phyloP scores from a whole-genome alignment of 2,888 invertebrate genomes.

The Drosophila tripunctata region DNA sequence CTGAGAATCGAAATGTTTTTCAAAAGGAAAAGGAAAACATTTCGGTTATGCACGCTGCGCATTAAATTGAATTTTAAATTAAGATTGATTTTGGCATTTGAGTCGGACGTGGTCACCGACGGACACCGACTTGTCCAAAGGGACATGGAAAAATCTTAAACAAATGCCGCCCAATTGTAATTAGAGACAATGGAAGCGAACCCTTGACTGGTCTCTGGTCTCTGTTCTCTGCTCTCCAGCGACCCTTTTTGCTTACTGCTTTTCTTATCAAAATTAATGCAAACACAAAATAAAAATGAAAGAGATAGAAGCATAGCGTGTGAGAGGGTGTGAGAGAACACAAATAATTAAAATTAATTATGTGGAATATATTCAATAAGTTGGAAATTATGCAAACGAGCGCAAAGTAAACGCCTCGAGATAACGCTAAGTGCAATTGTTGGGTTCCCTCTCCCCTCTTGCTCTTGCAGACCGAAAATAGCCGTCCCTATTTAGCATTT shows the following conservation, averaged over 20 bases:
- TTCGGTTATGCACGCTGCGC: slow-evolving; percentile 50
- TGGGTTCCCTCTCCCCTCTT: slow-evolving; percentile 16
- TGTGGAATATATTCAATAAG: slow-evolving; percentile 79
- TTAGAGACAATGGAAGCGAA: slow-evolving; percentile 69
- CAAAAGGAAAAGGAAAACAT: not conserved
- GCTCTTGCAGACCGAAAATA: slow-evolving; percentile 64
- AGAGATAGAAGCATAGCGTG: not conserved
- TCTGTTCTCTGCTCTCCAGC: slow-evolving; percentile 18
- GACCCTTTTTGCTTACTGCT: slow-evolving; percentile 65
- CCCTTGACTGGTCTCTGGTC: slow-evolving; percentile 35
- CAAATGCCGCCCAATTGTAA: slow-evolving; percentile 73
- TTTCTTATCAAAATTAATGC: slow-evolving; percentile 70
- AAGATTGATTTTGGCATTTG: slow-evolving; percentile 73
- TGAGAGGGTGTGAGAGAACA: slow-evolving; percentile 28
- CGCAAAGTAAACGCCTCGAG: slow-evolving; percentile 67
- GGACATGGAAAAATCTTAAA: slow-evolving; percentile 53
- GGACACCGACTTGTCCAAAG: slow-evolving; percentile 34
- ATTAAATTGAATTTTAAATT: slow-evolving; percentile 77
- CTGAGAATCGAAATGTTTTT: slow-evolving; percentile 39
- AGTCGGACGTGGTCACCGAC: slow-evolving; percentile 24
- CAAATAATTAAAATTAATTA: slow-evolving; percentile 78
- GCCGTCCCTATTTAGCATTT: slow-evolving; percentile 59
- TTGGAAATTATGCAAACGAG: slow-evolving; percentile 78
- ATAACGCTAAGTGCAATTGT: slow-evolving; percentile 73
- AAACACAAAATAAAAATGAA: slow-evolving; percentile 29